Base-by-base conservation (phyloP, 2,113 vertebrate species). In the Platysternon megacephalum region DNA sequence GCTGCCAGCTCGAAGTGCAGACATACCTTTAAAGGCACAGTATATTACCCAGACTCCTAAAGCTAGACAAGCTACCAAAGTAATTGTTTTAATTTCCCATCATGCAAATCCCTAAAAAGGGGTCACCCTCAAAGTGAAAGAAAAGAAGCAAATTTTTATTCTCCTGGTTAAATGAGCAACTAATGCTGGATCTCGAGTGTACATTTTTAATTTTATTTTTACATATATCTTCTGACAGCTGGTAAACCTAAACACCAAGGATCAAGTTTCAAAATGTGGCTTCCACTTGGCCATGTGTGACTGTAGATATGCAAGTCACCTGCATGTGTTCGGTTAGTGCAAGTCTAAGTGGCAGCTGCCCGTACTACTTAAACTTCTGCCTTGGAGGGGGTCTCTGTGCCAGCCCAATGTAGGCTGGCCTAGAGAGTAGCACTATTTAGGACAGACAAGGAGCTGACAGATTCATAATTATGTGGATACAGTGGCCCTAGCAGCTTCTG, bases 11-110 rank as follows among this genome's bases (percentile, higher is more conserved):
- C 35, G 2, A 39, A n/a, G 16, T 72, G 19, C n/a, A 39, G 19
- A 39, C 19, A 16, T 32, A 61, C 12, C 22, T 32, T 65, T 52
- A 61, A 89, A 92, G 46, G 46, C 48, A 88, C 86, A 42, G 28
- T 28, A 86, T 1, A 4, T 35, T 52, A 46, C 7, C 0, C 14
- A 78, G 58, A 92, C 17, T 79, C 51, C 42, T 88, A 0, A 80
- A 29, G 26, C 0, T 8, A 48, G 94, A 22, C 11, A 46, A 93
- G 84, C 9, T 51, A 24, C 21, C 28, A 52, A 52, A 93, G 51
- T 32, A 85, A 89, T 29, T 29, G 16, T 39, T 72, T 82, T 35
- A 39, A 56, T 35, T 53, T 32, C 5, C 22, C 68, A 83, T 3
- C 16, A 49, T 29, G 74, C 74, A 78, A 78, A 78, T 26, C 42